Evolutionary conservation across 64 coral and sea anemone genomes (phyloP).

Genomic region (Stichodactyla mertensii): DNA sequence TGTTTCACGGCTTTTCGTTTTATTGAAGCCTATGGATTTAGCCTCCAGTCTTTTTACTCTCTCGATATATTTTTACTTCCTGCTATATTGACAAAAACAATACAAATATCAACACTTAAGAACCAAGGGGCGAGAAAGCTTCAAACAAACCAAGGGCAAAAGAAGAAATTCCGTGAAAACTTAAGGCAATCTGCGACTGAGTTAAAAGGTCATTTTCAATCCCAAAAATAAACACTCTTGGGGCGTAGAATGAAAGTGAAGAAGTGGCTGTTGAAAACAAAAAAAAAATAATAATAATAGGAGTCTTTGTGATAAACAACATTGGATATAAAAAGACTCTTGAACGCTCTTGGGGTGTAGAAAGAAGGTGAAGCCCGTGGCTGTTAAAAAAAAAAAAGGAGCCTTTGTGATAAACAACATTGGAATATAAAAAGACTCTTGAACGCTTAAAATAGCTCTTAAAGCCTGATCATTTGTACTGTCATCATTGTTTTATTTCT

Average conservation of each 20-base stretch:
- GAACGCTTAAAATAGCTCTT: too few relatives aligned
- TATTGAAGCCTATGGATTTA: background rate
- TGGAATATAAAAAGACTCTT: too few relatives aligned
- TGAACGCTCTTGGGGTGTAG: background rate
- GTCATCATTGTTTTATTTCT: too few relatives aligned
- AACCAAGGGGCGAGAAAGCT: background rate
- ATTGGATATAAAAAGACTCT: too few relatives aligned
- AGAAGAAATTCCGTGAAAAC: background rate
- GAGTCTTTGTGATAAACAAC: too few relatives aligned
- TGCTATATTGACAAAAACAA: constrained; percentile 6
- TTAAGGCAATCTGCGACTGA: background rate
- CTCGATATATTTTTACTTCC: background rate
- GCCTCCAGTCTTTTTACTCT: background rate
- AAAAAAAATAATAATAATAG: background rate
- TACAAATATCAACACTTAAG: background rate
- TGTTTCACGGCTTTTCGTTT: too few relatives aligned
- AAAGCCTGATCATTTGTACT: too few relatives aligned
- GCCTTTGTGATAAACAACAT: too few relatives aligned
- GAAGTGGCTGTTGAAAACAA: background rate
- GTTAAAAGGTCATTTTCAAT: background rate
- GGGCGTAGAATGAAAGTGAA: background rate
- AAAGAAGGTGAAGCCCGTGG: background rate
- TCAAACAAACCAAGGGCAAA: background rate
- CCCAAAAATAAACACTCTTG: background rate
- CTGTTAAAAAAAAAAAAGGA: background rate